Evolutionary conservation across 2,113 vertebrate species (phyloP).

Genomic region (Orthonyx spaldingii): DNA sequence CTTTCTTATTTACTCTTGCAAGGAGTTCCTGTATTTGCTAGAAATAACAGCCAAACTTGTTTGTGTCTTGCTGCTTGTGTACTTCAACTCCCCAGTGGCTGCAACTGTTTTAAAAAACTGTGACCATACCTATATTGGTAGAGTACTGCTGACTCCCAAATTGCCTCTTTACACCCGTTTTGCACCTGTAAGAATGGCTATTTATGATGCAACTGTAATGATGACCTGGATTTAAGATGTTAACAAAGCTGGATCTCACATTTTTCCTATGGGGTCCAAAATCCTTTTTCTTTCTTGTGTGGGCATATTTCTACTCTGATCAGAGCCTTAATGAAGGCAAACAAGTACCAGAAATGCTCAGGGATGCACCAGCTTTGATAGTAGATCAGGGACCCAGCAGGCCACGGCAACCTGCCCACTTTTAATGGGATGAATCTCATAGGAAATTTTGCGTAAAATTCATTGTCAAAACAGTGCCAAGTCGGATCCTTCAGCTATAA

Average conservation of each 20-base stretch:
- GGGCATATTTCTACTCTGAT: not conserved
- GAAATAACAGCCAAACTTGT: not conserved
- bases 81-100: not conserved
- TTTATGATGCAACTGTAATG: not conserved
- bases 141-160: not conserved
- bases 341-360: not conserved
- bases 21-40: not conserved
- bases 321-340: not conserved
- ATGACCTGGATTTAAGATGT: not conserved
- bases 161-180: not conserved
- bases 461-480: conserved; percentile 37
- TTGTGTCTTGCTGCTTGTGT: not conserved
- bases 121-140: not conserved
- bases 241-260: not conserved
- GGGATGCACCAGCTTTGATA: not conserved
- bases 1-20: not conserved
- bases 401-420: conserved; percentile 46
- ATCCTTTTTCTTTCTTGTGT: not conserved
- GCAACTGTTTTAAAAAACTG: not conserved
- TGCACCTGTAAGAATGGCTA: not conserved
- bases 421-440: conserved; percentile 53
- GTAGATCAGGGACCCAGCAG: conserved; percentile 24
- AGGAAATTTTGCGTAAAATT: conserved; percentile 56
- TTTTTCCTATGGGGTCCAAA: not conserved
- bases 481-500: not conserved